phyloP scores from a whole-genome alignment of 2,113 vertebrate species.

The Cryptotis parvus region DNA sequence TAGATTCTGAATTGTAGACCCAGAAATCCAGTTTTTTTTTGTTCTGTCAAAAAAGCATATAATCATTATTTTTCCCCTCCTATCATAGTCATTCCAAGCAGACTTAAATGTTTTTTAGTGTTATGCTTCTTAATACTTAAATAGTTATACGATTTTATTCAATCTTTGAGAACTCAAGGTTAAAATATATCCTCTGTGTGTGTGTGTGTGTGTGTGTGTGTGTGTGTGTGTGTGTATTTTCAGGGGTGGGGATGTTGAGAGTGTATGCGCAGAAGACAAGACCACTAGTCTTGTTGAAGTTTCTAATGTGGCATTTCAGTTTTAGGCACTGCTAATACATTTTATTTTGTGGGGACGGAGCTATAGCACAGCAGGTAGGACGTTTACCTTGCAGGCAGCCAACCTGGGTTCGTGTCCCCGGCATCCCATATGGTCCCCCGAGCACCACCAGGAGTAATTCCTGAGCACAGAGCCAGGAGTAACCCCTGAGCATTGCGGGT shows the following conservation, averaged over 20 bases:
- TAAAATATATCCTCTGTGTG: neutral
- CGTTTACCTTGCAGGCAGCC: too few species aligned
- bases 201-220: neutral
- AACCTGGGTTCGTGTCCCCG: too few species aligned
- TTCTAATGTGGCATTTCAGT: neutral
- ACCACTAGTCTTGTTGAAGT: neutral
- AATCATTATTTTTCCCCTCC: neutral
- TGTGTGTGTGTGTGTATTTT: neutral
- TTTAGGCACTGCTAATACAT: constrained; percentile 33
- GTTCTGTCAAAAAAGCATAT: neutral
- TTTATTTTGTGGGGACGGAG: neutral
- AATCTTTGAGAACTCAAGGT: neutral
- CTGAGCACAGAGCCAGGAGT: too few species aligned
- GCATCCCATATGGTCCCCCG: too few species aligned
- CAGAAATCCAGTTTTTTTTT: constrained; percentile 40
- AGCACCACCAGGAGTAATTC: too few species aligned
- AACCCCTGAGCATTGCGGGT: too few species aligned
- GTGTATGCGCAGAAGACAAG: too few species aligned
- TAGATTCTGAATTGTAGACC: constrained; percentile 49
- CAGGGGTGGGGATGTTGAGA: too few species aligned
- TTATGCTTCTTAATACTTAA: neutral
- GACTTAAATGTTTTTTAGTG: constrained; percentile 24
- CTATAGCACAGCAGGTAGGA: too few species aligned
- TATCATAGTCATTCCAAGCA: constrained; percentile 14
- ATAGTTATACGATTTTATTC: constrained; percentile 28